phyloP scores from a whole-genome alignment of 2,888 invertebrate species.

The Ectemnius continuus region DNA sequence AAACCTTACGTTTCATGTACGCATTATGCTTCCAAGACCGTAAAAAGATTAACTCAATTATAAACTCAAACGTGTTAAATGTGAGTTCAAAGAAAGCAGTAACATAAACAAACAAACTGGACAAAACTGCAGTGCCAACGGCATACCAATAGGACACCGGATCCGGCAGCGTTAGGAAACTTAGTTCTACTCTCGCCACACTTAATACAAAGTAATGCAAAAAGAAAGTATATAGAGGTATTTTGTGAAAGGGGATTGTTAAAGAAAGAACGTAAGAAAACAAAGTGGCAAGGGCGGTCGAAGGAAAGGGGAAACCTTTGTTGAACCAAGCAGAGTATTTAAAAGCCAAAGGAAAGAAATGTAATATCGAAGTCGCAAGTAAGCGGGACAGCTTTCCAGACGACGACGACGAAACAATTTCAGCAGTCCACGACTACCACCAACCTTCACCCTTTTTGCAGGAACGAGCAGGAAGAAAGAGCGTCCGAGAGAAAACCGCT shows the following conservation, averaged over 20 bases:
- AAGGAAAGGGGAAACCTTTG: constrained; percentile 1
- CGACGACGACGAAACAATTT: background rate
- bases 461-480: background rate
- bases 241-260: background rate
- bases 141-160: background rate
- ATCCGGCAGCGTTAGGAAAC: background rate
- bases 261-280: background rate
- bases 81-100: constrained; percentile 30
- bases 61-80: constrained; percentile 16
- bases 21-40: constrained; percentile 5
- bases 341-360: background rate
- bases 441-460: too few species aligned
- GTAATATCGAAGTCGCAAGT: background rate
- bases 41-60: too few species aligned
- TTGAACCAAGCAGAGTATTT: constrained; percentile 11
- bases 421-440: too few species aligned
- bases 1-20: background rate
- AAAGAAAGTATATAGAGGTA: constrained; percentile 10
- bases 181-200: constrained; percentile 3
- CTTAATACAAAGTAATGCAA: constrained; percentile 22
- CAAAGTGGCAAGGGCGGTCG: background rate
- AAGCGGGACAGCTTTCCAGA: background rate
- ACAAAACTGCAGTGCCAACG: constrained; percentile 21
- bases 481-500: constrained; percentile 1
- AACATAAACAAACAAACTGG: constrained; percentile 31